Base-by-base conservation (phyloP, 2,888 invertebrate species). In the Ceramica pisi region DNA sequence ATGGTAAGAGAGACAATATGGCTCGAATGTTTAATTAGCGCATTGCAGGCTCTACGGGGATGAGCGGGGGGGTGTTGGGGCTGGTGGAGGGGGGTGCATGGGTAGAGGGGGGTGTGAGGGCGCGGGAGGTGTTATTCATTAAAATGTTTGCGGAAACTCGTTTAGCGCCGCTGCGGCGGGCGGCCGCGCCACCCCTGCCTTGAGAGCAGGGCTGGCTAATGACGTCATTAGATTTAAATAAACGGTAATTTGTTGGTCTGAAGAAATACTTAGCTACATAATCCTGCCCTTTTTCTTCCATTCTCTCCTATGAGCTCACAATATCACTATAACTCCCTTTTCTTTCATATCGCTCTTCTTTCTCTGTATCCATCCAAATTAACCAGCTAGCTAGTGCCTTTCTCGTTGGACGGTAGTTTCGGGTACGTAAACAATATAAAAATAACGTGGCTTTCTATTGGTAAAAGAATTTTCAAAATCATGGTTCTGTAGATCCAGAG, bases 71-170 rank as follows among this genome's bases (percentile, higher is more conserved):
- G 76, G 75, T 60, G 71, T 31, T 31, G 63, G 70, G 41, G 8
- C 41, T 72, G 63, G 65, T 82, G 80, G 80, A 80, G 76, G 69
- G 80, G 81, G 85, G 90, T 1, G 0, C 3, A 56, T 16, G 80
- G 38, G 48, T 46, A 46, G 23, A 50, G 76, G 65, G 80, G 76
- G 48, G 38, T 19, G 19, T 44, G 80, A 75, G 92, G 91, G 91
- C 77, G 83, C 88, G 91, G 93, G 92, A 91, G 94, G 95, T 94
- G 94, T 94, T 95, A 95, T 95, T 96, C 95, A 96, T 95, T 96
- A 95, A 95, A 95, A 95, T 95, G 96, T 94, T 95, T 95, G 95
- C 92, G 94, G 95, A 95, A 95, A 95, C 95, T 95, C 95, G 94
- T 95, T 96, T 96, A 96, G 93, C 92, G 90, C 90, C 90, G 90